Evolutionary conservation across 2,113 vertebrate genomes (phyloP).

Genomic region (human): GRCh38 chr17:68939001-68939500

Average conservation of each 20-base stretch:
- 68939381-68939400: background rate
- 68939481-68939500: background rate
- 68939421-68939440: background rate
- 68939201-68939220: background rate
- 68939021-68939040: background rate
- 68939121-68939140: fast-evolving
- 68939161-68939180: background rate
- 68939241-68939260: background rate
- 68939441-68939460: background rate
- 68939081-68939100: constrained; percentile 69
- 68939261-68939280: background rate
- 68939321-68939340: background rate
- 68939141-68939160: background rate
- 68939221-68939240: background rate
- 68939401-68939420: background rate
- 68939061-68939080: constrained; percentile 17
- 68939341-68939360: background rate
- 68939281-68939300: background rate
- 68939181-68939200: background rate
- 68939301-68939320: background rate
- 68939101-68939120: background rate
- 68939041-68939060: background rate
- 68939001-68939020: background rate
- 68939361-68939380: background rate
- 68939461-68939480: background rate